Base-by-base conservation (phyloP, 2,888 invertebrate species). In the Camponotus fellah region DNA sequence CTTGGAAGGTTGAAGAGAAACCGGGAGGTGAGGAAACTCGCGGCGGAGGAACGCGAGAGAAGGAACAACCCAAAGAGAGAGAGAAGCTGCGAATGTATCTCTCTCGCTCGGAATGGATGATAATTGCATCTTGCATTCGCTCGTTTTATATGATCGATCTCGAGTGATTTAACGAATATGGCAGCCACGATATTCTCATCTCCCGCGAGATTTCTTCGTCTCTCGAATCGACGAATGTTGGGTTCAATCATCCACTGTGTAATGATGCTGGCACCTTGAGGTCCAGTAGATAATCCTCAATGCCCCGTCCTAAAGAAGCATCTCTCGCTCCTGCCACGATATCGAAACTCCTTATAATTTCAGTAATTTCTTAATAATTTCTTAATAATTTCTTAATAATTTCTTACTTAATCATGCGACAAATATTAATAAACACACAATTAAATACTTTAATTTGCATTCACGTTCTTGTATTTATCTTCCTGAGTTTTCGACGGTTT, bases 281-380 rank as follows among this genome's bases (percentile, higher is more conserved):
- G 89, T 92, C 90, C 90, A 91, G 90, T 92, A 92, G 90, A 92
- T 92, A 92, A 92, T 92, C 84, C 87, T 87, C 26, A 26, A 26
- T 26, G 26, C 26, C 2, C 26, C 2, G 26, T 26, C 26, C 26
- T 26, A 26, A 26, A 26, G 26, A 26, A 26, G 26, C 26, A 26
- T 26, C 26, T 26, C 2, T 26, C 2, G 26, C 26, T 26, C 26
- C 26, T 26, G 14, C n/a, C 32, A 43, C 26, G 53, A 49, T 21
- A 53, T 62, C 40, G 21, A 43, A 43, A 46, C 6, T 14, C 26
- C 12, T 3, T 65, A 12, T 40, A 64, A 37, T 8, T 49, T 66
- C 26, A 14, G 14, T n/a, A 32, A 77, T 1, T 66, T 66, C 56
- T 77, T 40, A 77, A 26, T 26, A 26, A 26, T 26, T 26, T 26